These are phyloP conservation scores for Psococerastis gibbosa DNA, from an alignment of 2,888 invertebrate genomes.

Conservation along the genomic window DNA sequence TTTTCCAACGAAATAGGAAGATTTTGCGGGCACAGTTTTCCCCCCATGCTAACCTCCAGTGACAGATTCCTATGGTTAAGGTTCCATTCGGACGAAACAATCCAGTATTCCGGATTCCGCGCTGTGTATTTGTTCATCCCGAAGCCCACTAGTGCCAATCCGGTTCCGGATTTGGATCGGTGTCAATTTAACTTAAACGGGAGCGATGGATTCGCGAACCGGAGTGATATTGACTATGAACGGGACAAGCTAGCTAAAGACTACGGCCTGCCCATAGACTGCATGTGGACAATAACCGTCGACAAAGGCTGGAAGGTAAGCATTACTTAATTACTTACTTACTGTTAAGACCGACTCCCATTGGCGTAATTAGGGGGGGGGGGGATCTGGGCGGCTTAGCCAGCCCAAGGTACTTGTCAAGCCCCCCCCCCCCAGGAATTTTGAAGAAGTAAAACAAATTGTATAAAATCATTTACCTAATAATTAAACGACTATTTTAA, in stretches of 20 bases:
- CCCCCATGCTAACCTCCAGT: conserved; percentile 50
- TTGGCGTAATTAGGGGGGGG: no score
- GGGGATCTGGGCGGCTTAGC: no score
- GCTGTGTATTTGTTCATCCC: conserved; percentile 51
- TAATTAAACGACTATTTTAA: no score
- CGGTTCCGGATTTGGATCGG: conserved; percentile 32
- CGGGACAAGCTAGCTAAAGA: conserved; percentile 25
- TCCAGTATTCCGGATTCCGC: conserved; percentile 58
- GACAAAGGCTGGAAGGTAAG: conserved; percentile 42
- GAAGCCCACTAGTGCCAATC: conserved; percentile 27
- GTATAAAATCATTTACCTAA: no score
- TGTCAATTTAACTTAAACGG: conserved; percentile 35
- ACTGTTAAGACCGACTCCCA: no score
- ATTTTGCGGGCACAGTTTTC: conserved; percentile 52
- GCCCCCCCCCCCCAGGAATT: no score
- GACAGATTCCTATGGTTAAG: conserved; percentile 58
- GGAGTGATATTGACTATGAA: conserved; percentile 34
- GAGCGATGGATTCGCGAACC: conserved; percentile 23
- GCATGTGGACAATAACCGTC: conserved; percentile 53
- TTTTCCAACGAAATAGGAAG: conserved; percentile 45
- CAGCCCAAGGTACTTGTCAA: no score
- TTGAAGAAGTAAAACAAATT: no score
- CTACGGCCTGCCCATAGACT: conserved; percentile 43
- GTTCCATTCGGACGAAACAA: conserved; percentile 62
- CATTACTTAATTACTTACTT: no score